Percentiles rank a stretch among this genome's conserved stretches.
Evolutionary conservation across 2,113 vertebrate genomes (phyloP).

Genomic region (Gambusia holbrooki): DNA sequence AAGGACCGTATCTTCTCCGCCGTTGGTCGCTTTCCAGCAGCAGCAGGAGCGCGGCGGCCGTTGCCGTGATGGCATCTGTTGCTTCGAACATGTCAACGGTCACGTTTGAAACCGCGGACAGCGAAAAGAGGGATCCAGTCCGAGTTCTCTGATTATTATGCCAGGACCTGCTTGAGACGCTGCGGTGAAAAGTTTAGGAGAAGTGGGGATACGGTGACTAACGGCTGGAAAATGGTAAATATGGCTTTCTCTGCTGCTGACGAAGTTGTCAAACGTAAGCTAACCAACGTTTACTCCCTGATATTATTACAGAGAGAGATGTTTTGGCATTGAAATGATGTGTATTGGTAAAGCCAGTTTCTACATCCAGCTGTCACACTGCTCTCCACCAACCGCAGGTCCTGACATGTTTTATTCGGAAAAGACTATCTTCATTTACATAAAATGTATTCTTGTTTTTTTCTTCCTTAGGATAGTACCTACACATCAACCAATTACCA

Average conservation of each 20-base stretch:
- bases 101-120: slow-evolving; percentile 5
- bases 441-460: neutral
- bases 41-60: neutral
- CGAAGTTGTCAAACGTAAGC: neutral
- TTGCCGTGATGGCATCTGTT: slow-evolving; percentile 28
- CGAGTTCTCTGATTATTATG: slow-evolving; percentile 62
- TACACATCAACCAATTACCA: too few species aligned
- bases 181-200: slow-evolving; percentile 67
- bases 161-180: slow-evolving; percentile 27
- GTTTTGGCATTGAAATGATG: too few species aligned
- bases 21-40: slow-evolving; percentile 1
- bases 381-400: neutral
- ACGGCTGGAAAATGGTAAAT: slow-evolving; percentile 69
- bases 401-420: neutral
- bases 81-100: neutral
- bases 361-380: too few species aligned
- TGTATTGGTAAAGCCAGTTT: too few species aligned
- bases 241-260: neutral
- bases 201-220: slow-evolving; percentile 37
- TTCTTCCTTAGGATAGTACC: too few species aligned
- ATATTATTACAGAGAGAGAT: neutral
- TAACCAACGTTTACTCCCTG: too few species aligned
- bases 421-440: neutral
- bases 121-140: slow-evolving; percentile 9
- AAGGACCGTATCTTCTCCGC: neutral